These are phyloP conservation scores for Acronicta aceris DNA, from an alignment of 2,888 invertebrate species.

Conservation along the genomic window DNA sequence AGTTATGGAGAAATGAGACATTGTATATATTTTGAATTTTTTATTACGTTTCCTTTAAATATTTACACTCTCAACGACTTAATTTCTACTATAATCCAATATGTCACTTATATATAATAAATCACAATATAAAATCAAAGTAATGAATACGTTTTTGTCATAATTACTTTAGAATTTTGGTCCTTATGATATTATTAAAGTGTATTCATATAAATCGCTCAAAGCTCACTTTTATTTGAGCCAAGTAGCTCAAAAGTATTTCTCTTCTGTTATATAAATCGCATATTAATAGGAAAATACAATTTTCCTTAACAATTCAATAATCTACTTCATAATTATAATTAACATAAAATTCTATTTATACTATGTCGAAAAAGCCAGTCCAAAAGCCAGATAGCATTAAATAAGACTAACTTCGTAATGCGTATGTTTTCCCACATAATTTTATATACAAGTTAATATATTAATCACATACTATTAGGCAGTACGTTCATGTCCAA, in stretches of 20 bases:
- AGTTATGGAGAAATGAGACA: constrained; percentile 37
- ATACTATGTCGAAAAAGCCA: constrained; percentile 82
- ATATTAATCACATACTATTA: constrained; percentile 63
- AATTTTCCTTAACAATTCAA: constrained; percentile 61
- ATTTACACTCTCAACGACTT: constrained; percentile 79
- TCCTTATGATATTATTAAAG: constrained; percentile 60
- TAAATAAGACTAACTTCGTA: constrained; percentile 85
- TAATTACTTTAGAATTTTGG: constrained; percentile 73
- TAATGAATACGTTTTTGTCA: constrained; percentile 64
- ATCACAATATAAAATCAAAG: constrained; percentile 82
- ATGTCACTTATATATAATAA: constrained; percentile 78
- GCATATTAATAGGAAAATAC: constrained; percentile 64
- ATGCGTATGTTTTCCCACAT: constrained; percentile 89
- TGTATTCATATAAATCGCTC: constrained; percentile 49
- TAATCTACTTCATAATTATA: constrained; percentile 72
- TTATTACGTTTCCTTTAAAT: constrained; percentile 78
- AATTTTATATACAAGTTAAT: constrained; percentile 82
- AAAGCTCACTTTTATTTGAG: constrained; percentile 41
- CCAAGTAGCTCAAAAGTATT: constrained; percentile 43
- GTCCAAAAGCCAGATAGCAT: constrained; percentile 84
- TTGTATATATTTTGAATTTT: constrained; percentile 70
- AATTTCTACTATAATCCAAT: constrained; percentile 76
- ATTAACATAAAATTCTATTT: constrained; percentile 74
- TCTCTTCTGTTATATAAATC: constrained; percentile 44
- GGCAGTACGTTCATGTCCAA: constrained; percentile 46